A percentile compares a stretch with the other conserved stretches of the same genome.
phyloP scores from a whole-genome alignment of 2,797 vertebrate genomes.

The Hyperoplus lanceolatus region DNA sequence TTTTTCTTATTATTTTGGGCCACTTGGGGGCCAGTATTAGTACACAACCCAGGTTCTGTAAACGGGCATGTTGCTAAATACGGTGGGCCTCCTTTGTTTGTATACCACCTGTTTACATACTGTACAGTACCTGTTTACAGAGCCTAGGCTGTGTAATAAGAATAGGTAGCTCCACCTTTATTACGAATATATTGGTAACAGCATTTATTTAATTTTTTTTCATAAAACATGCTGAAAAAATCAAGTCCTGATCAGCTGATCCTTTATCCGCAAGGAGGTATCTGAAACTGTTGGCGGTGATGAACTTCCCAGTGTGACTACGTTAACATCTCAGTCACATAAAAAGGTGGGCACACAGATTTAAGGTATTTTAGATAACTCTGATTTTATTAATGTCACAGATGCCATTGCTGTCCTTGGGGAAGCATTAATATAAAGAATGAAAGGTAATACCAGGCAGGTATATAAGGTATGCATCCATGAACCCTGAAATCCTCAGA shows the following conservation, averaged over 20 bases:
- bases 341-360: conserved; percentile 23
- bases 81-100: no score
- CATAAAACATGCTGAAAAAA: conserved; percentile 10
- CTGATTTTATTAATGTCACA: conserved; percentile 39
- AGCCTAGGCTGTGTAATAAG: no score
- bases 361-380: conserved; percentile 16
- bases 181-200: not conserved
- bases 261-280: not conserved
- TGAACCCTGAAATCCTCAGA: not conserved
- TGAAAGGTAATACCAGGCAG: conserved; percentile 15
- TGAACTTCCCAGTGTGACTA: not conserved
- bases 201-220: not conserved
- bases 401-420: conserved; percentile 3
- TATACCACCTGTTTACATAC: no score
- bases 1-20: no score
- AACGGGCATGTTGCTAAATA: no score
- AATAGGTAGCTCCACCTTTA: not conserved
- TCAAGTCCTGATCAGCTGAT: not conserved
- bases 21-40: no score
- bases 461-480: conserved; percentile 22
- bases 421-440: conserved; percentile 35
- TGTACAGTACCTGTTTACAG: no score
- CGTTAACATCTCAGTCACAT: conserved; percentile 24
- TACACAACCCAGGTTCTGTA: no score
- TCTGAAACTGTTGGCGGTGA: conserved; percentile 22